Conservation (phyloP, 2,888 invertebrate genomes). For the Phasia obesa region DNA sequence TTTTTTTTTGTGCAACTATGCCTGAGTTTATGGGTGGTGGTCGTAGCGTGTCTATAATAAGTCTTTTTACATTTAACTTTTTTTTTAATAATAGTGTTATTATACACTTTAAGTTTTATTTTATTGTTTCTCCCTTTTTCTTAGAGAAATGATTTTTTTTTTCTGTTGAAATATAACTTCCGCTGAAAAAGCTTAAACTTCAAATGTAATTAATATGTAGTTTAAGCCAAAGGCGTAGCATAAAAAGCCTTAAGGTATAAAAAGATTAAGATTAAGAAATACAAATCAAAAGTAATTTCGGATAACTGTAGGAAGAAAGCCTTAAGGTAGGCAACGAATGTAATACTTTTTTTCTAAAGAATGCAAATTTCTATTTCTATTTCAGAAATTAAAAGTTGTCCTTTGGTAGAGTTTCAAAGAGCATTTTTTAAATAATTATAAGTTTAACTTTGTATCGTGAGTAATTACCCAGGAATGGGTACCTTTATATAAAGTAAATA, state of each 20-base stretch:
- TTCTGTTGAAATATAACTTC: constrained; percentile 61
- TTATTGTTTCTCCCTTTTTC: background rate
- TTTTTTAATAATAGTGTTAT: background rate
- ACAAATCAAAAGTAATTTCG: background rate
- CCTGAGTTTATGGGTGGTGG: too few relatives aligned
- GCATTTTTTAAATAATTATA: too few relatives aligned
- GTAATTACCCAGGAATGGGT: too few relatives aligned
- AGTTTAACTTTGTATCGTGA: too few relatives aligned
- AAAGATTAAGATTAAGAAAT: background rate
- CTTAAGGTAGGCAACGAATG: background rate
- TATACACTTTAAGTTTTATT: background rate
- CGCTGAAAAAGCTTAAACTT: constrained; percentile 49
- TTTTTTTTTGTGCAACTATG: too few relatives aligned
- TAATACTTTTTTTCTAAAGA: too few relatives aligned
- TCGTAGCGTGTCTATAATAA: too few relatives aligned
- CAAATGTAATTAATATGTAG: constrained; percentile 38
- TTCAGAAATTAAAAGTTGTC: too few relatives aligned
- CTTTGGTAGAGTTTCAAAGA: too few relatives aligned
- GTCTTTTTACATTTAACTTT: too few relatives aligned
- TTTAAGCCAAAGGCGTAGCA: constrained; percentile 4
- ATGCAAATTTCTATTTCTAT: too few relatives aligned
- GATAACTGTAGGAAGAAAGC: background rate
- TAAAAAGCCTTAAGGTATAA: background rate
- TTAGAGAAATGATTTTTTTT: background rate
- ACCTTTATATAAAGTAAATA: too few relatives aligned